Evolutionary conservation across 2,888 invertebrate species (phyloP).

Genomic region (Oligia latruncula): DNA sequence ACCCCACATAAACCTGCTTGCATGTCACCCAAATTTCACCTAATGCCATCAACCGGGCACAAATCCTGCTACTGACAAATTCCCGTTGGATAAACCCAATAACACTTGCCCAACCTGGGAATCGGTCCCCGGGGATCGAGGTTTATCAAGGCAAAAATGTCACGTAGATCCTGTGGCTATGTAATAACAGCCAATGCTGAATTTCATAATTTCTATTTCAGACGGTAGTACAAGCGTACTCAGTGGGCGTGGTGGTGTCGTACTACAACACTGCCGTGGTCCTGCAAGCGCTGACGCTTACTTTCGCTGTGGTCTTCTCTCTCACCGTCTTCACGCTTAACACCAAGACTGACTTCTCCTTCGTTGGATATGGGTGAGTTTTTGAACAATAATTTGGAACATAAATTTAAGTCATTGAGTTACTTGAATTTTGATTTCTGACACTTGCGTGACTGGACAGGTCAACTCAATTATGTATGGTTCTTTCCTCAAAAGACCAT

Average conservation of each 20-base stretch:
- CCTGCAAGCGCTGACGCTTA: constrained; percentile 94
- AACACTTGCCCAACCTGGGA: neutral
- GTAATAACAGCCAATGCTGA: neutral
- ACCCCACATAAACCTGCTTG: too few relatives aligned
- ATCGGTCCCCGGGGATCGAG: neutral
- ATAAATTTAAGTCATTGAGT: neutral
- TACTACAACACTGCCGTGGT: constrained; percentile 94
- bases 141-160: neutral
- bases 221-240: constrained; percentile 95
- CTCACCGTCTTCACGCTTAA: constrained; percentile 96
- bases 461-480: neutral
- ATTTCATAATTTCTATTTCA: constrained; percentile 77
- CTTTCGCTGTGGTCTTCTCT: constrained; percentile 93
- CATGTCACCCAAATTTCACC: neutral
- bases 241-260: constrained; percentile 94
- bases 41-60: neutral
- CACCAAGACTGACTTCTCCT: constrained; percentile 95
- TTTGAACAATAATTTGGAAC: too few relatives aligned
- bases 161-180: neutral
- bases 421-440: neutral
- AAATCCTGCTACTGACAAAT: neutral
- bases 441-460: neutral
- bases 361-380: constrained; percentile 93
- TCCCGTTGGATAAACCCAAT: neutral
- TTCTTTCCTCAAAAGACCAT: neutral